phyloP scores from a whole-genome alignment of 1,140 invertebrate species.

The Tetragonula clypearis region DNA sequence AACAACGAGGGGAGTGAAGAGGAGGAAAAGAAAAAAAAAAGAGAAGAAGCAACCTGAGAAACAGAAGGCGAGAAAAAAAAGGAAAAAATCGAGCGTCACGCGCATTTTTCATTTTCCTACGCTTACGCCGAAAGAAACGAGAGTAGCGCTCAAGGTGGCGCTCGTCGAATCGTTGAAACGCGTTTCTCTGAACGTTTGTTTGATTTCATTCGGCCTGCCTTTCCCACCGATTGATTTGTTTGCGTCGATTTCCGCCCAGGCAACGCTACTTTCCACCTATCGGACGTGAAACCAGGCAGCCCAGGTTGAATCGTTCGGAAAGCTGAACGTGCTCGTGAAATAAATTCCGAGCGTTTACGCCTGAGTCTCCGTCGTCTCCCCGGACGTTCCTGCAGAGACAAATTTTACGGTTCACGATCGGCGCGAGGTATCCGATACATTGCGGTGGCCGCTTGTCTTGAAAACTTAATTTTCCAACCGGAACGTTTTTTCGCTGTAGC shows the following conservation, averaged over 20 bases:
- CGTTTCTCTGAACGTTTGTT: neutral
- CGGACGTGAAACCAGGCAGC: neutral
- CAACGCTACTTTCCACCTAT: slow-evolving; percentile 6
- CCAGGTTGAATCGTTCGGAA: neutral
- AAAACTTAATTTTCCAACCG: neutral
- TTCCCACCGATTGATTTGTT: slow-evolving; percentile 17
- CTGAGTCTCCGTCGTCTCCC: neutral
- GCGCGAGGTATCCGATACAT: neutral
- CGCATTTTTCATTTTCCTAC: slow-evolving; percentile 56
- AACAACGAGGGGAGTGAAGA: neutral
- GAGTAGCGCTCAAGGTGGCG: slow-evolving; percentile 1
- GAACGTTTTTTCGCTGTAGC: neutral
- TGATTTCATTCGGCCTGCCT: neutral
- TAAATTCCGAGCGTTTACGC: neutral
- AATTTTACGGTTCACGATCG: neutral
- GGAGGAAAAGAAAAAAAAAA: neutral
- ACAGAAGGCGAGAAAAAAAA: slow-evolving; percentile 11
- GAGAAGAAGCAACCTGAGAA: slow-evolving; percentile 25
- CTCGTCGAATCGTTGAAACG: neutral
- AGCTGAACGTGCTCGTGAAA: neutral
- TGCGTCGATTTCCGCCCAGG: neutral
- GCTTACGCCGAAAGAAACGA: slow-evolving; percentile 14
- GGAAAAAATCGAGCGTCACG: slow-evolving; percentile 46
- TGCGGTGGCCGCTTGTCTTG: neutral
- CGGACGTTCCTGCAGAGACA: neutral